phyloP scores from a whole-genome alignment of 2,797 vertebrate species.

The Coracias cyanogaster region DNA sequence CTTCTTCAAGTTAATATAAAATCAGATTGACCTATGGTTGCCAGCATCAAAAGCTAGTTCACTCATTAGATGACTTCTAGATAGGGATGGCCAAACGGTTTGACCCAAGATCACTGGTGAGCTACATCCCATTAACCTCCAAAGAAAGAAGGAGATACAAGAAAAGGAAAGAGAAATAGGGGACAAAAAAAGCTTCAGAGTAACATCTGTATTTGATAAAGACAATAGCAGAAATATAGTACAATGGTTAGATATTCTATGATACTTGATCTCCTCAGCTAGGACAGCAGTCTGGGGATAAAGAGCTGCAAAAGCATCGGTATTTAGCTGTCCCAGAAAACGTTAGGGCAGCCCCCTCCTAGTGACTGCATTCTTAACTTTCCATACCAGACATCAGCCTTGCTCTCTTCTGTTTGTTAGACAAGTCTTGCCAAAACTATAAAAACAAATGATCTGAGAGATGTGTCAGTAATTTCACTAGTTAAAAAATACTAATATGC shows the following conservation, averaged over 20 bases:
- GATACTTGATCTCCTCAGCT: neutral
- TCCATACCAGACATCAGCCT: neutral
- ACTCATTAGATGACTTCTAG: conserved; percentile 59
- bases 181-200: conserved; percentile 22
- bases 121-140: conserved; percentile 56
- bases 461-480: neutral
- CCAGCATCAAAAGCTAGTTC: conserved; percentile 50
- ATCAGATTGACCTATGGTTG: conserved; percentile 59
- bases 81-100: conserved; percentile 17
- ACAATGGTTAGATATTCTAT: neutral
- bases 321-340: neutral
- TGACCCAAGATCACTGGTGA: conserved; percentile 53
- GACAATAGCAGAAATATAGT: neutral
- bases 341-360: neutral
- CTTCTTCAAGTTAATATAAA: conserved; percentile 68
- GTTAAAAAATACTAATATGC: neutral
- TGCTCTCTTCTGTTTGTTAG: neutral
- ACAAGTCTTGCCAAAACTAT: neutral
- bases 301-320: neutral
- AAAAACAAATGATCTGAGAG: neutral
- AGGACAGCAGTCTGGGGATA: neutral
- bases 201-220: neutral
- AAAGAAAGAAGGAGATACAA: conserved; percentile 2
- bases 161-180: conserved; percentile 25
- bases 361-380: neutral